Base-by-base conservation (phyloP, 2,888 invertebrate species). In the Ophion slaviceki region DNA sequence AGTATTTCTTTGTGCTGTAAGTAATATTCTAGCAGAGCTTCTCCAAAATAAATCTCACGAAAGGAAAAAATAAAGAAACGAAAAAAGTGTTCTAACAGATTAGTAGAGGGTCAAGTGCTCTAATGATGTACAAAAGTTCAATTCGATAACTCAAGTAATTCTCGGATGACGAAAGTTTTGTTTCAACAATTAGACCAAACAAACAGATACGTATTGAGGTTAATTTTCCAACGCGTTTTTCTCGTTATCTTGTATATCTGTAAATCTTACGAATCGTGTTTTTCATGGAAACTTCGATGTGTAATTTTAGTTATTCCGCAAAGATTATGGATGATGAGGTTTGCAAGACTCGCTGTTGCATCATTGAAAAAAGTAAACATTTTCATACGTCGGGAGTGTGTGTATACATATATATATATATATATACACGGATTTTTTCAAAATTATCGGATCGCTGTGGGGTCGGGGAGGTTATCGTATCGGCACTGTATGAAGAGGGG, bases 391-490 rank as follows among this genome's bases (percentile, higher is more conserved):
- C 32, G 32, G 32, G 32, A 4, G 32, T 40, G 8, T 40, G 1
- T 40, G 0, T 40, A 40, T 40, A 40, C 8, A 40, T 40, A 8
- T 8, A 20, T 36, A 53, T 53, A 17, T 10, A 40, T 32, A 64
- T 32, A 77, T 70, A n/a, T n/a, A n/a, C n/a, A n/a, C 71, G 61
- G 62, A 62, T 71, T 64, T 53, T 5, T 20, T 57, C 62, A 24
- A 57, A 32, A 24, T 24, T 66, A n/a, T 66, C 72, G 28, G 72
- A 66, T 80, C 24, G 53, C n/a, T 53, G 40, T 45, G 11, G 36
- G 62, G 80, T 80, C 79, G 64, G 10, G 7, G 53, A 32, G 66
- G 80, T 80, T 80, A 80, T 80, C 80, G 72, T 59, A 28, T 66
- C 57, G 64, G 20, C 24, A 66, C 64, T 76, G 76, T 66, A 53